These are phyloP conservation scores for Callorhinus ursinus DNA, from an alignment of 2,113 vertebrate genomes.

Conservation along the genomic window DNA sequence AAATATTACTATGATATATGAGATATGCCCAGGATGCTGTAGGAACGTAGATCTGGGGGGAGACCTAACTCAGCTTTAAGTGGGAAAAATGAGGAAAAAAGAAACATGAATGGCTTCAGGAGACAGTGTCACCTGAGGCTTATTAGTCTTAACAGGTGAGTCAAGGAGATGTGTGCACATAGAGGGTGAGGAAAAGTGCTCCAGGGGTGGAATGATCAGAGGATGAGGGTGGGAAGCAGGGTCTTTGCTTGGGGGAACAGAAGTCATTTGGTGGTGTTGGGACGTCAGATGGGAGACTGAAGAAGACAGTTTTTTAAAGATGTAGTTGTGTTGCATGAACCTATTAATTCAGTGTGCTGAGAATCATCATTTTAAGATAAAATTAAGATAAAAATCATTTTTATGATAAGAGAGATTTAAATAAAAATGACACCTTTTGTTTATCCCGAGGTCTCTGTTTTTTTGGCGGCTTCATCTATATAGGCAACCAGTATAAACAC, in stretches of 20 bases:
- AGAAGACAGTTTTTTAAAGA: neutral
- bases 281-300: neutral
- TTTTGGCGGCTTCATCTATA: neutral
- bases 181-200: neutral
- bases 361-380: conserved; percentile 7
- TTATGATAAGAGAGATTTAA: neutral
- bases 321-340: neutral
- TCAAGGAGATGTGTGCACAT: neutral
- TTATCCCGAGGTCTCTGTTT: conserved; percentile 5
- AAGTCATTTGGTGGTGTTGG: neutral
- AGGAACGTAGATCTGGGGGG: neutral
- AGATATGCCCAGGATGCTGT: neutral
- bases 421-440: neutral
- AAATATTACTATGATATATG: neutral
- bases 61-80: neutral
- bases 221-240: neutral
- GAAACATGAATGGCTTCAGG: neutral
- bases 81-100: neutral
- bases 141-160: neutral
- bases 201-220: neutral
- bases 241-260: neutral
- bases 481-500: neutral
- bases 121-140: neutral
- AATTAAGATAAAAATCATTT: neutral
- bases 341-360: neutral